A percentile compares a stretch with the other conserved stretches of the same genome.
These are phyloP conservation scores for Tachysurus fulvidraco DNA, from an alignment of 2,113 vertebrate species.

Conservation along the genomic window DNA sequence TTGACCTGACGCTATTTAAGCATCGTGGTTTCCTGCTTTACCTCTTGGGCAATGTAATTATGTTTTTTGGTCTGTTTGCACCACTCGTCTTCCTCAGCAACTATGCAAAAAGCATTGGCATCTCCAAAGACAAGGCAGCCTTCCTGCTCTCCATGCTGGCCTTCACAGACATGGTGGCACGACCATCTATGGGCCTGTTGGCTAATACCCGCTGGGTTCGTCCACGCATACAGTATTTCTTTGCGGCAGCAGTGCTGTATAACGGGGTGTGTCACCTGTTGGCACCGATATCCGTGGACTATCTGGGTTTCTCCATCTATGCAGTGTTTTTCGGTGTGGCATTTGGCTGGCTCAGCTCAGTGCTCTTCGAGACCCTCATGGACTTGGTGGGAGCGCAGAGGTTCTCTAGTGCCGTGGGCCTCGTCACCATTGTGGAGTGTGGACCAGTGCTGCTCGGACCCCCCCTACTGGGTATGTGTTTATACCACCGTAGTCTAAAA, in stretches of 20 bases:
- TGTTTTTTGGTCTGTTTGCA: constrained; percentile 95
- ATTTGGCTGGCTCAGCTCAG: constrained; percentile 93
- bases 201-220: constrained; percentile 93
- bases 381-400: constrained; percentile 91
- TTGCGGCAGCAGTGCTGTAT: constrained; percentile 82
- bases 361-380: constrained; percentile 96
- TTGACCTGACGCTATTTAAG: constrained; percentile 89
- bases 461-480: constrained; percentile 82
- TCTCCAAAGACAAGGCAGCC: constrained; percentile 85
- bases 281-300: constrained; percentile 78
- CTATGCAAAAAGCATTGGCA: constrained; percentile 87
- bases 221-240: constrained; percentile 91
- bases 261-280: constrained; percentile 91
- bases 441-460: constrained; percentile 92
- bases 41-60: constrained; percentile 86
- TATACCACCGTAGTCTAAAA: background rate
- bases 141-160: constrained; percentile 92
- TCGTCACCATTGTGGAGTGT: constrained; percentile 97
- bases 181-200: constrained; percentile 93
- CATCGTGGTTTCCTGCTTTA: constrained; percentile 96
- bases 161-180: constrained; percentile 96
- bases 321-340: constrained; percentile 92
- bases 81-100: constrained; percentile 95
- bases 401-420: constrained; percentile 92
- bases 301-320: constrained; percentile 85